Conservation (phyloP, 2,113 vertebrate species). For the Thalassoma bifasciatum region DNA sequence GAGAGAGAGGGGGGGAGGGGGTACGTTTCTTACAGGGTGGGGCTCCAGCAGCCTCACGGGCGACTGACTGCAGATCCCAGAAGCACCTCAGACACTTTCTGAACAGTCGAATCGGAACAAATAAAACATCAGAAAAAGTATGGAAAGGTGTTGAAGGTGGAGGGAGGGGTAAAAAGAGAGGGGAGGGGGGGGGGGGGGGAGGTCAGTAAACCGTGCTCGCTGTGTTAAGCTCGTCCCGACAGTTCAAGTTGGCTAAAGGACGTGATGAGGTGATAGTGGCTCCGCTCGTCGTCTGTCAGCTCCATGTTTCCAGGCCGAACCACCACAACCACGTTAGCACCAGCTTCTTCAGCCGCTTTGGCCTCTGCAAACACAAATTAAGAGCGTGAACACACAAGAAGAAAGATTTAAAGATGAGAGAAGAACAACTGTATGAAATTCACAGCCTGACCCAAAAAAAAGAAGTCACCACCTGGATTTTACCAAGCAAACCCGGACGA, state of each 20-base stretch:
- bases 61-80: neutral
- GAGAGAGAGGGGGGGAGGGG: too few relatives aligned
- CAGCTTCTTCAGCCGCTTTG: slow-evolving; percentile 90
- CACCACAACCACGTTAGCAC: slow-evolving; percentile 90
- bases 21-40: neutral
- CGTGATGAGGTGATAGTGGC: slow-evolving; percentile 87
- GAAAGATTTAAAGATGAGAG: too few relatives aligned
- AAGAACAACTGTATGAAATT: too few relatives aligned
- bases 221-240: slow-evolving; percentile 80
- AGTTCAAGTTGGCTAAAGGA: slow-evolving; percentile 91
- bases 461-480: too few relatives aligned
- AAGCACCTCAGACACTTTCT: slow-evolving; percentile 10
- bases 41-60: neutral
- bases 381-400: neutral
- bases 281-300: slow-evolving; percentile 91
- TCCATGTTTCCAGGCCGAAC: slow-evolving; percentile 94
- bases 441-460: too few relatives aligned
- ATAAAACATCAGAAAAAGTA: slow-evolving; percentile 25
- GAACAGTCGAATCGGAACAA: slow-evolving; percentile 8
- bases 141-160: neutral
- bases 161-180: too few relatives aligned
- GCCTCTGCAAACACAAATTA: slow-evolving; percentile 85
- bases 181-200: slow-evolving; percentile 9
- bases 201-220: neutral
- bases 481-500: too few relatives aligned